Conservation (phyloP, 2,797 vertebrate species). For the Streptopelia turtur region DNA sequence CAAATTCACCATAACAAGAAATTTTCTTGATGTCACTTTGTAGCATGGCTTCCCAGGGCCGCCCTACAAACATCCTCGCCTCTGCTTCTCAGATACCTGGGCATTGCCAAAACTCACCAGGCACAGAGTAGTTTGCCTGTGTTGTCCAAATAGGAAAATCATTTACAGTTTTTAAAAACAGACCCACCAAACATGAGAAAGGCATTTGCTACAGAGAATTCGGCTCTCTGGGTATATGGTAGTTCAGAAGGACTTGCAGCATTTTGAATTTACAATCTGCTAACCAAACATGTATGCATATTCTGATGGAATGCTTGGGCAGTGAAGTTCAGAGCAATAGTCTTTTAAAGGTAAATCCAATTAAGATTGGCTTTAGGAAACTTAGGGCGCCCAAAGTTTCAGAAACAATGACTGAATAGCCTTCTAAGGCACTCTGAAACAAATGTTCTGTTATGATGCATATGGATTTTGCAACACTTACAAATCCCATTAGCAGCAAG, state of each 20-base stretch:
- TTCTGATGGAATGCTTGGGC: accelerated
- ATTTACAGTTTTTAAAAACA: neutral
- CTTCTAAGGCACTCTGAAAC: neutral
- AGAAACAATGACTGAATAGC: neutral
- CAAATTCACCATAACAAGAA: neutral
- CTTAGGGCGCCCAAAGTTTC: neutral
- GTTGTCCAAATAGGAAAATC: neutral
- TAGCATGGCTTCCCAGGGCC: accelerated
- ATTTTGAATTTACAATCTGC: neutral
- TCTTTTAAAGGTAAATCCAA: neutral
- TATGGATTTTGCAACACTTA: neutral
- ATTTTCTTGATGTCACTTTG: neutral
- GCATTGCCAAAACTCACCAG: neutral
- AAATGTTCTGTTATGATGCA: neutral
- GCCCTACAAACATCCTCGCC: neutral
- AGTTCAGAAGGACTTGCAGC: neutral
- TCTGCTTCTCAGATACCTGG: neutral
- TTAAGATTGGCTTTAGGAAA: neutral
- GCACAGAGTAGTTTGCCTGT: neutral
- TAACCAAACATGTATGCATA: accelerated
- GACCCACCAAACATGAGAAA: neutral
- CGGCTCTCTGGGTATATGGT: neutral
- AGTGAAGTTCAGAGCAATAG: neutral
- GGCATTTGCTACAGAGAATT: neutral
- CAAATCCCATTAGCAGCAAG: neutral